Conservation (phyloP, 2,888 invertebrate species). For the Mesorhabditis sp. region DNA sequence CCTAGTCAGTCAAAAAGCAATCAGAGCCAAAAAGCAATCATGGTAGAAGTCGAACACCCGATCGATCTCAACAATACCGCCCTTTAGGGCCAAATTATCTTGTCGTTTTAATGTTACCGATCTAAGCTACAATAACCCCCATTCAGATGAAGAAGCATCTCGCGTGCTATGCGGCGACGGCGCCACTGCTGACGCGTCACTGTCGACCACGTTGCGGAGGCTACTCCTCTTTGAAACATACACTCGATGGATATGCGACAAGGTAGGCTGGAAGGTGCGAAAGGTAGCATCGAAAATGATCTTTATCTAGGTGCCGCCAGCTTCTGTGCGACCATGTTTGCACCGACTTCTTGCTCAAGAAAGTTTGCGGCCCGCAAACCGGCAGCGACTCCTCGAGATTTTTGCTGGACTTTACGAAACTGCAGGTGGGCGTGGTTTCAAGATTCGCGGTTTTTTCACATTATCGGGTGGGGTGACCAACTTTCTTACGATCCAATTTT, state of each 20-base stretch:
- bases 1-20: too few relatives aligned
- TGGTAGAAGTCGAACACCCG: too few relatives aligned
- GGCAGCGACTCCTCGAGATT: conserved; percentile 44
- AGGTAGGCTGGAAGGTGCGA: conserved; percentile 16
- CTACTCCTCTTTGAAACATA: conserved; percentile 46
- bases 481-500: background rate
- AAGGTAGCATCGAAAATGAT: background rate
- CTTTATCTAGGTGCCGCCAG: conserved; percentile 43
- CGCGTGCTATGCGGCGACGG: conserved; percentile 43
- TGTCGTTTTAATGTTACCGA: too few relatives aligned
- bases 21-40: too few relatives aligned
- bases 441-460: too few relatives aligned
- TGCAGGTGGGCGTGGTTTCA: conserved; percentile 35
- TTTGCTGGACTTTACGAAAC: conserved; percentile 48
- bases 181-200: conserved; percentile 41
- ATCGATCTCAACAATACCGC: too few relatives aligned
- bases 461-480: too few relatives aligned
- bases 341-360: conserved; percentile 42
- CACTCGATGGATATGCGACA: conserved; percentile 43
- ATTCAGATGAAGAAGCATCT: conserved; percentile 48
- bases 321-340: conserved; percentile 55
- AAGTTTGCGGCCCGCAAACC: conserved; percentile 36
- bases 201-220: conserved; percentile 50
- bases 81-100: too few relatives aligned
- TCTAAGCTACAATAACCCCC: too few relatives aligned